Evolutionary conservation across 1,140 invertebrate species (phyloP), one percentile per base, ranked within the genome.

Genomic region (Bradysia coprophila): DNA sequence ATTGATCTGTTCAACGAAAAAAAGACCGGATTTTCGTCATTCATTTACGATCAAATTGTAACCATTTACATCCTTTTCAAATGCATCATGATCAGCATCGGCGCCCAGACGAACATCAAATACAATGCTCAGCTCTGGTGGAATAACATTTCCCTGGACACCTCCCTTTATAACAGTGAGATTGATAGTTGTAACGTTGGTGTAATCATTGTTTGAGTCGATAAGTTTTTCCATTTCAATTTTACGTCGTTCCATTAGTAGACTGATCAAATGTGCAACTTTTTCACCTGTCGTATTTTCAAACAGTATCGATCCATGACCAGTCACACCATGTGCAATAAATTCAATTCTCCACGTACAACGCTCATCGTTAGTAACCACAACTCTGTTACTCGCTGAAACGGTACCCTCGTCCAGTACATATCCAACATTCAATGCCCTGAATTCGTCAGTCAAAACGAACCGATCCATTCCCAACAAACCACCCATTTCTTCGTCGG

Each of bases 81-180:
- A 79, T 45, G 77, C 70, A 0, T 62, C 56, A 19, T 80, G 69
- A 57, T 88, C 67, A 2, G 75, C 68, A 6, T 74, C 69, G 1
- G 81, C 67, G 0, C 86, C 73, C 4, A 94, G 55, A 2, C 92
- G 72, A 21, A 89, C 65, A 59, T 96, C 91, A 56, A 94, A 89
- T 15, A 67, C 67, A 1, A 75, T 80, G 0, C 62, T 67, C 19
- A 95, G 56, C 51, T 81, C 70, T 36, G 79, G 73, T 1, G 93
- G 93, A 39, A 96, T 70, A 3, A 96, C 88, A 63, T 97, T 97
- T n/a, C 72, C 65, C 60, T 94, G 90, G 1, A 92, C 74, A n/a
- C 92, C 92, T 43, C 91, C 91, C 9, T 73, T 81, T 40, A 92
- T 41, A 57, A 76, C 75, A 0, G 87, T 95, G 40, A 94, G 64